Evolutionary conservation across 1,140 invertebrate genomes (phyloP).

Genomic region (Penaeus indicus): DNA sequence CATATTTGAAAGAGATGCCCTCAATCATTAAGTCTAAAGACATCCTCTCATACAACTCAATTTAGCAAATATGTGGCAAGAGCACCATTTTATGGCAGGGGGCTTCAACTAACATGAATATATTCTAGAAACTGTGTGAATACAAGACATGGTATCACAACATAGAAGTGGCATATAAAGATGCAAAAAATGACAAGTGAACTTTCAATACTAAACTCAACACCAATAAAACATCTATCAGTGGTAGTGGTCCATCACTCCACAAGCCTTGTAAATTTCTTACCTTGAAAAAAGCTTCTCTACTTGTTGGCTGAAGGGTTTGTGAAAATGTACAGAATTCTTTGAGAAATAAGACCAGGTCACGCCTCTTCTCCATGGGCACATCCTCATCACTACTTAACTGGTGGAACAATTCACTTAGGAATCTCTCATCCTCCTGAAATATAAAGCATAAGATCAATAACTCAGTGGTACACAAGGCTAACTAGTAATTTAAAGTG

Average conservation of each 20-base stretch:
- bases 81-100: no score
- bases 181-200: no score
- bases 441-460: constrained; percentile 66
- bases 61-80: no score
- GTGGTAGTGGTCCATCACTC: no score
- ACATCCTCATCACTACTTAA: constrained; percentile 83
- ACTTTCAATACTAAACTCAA: background rate
- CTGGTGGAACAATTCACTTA: constrained; percentile 93
- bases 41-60: no score
- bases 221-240: background rate
- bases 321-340: constrained; percentile 99
- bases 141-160: no score
- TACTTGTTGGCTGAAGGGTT: constrained; percentile 95
- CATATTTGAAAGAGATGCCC: no score
- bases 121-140: no score
- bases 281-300: constrained; percentile 83
- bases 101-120: no score
- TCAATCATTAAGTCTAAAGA: no score
- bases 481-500: background rate
- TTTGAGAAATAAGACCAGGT: constrained; percentile 97
- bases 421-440: constrained; percentile 95
- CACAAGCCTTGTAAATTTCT: background rate
- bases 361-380: constrained; percentile 90
- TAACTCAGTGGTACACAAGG: background rate
- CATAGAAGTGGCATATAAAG: no score